Evolutionary conservation across 2,113 vertebrate genomes (phyloP).

Genomic region (Calonectris borealis): DNA sequence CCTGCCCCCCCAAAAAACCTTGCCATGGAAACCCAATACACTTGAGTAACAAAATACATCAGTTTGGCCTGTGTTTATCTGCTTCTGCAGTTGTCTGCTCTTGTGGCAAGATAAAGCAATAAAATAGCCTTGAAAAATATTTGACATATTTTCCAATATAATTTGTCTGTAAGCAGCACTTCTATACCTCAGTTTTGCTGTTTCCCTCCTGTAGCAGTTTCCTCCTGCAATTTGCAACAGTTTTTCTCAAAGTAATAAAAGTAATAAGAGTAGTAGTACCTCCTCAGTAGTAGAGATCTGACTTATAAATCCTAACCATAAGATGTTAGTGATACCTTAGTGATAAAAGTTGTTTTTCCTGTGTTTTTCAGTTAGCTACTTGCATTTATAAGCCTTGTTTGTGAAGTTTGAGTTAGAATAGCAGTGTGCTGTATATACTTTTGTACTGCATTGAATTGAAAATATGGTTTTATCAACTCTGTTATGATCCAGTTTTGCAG

Average conservation of each 20-base stretch:
- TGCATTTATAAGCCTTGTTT: neutral
- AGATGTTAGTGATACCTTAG: neutral
- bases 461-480: neutral
- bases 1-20: neutral
- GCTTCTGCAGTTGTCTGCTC: neutral
- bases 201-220: neutral
- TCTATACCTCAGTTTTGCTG: neutral
- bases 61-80: neutral
- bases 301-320: neutral
- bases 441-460: neutral
- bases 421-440: neutral
- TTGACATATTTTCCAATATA: neutral
- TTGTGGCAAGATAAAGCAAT: neutral
- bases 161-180: neutral
- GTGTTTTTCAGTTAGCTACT: neutral
- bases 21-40: neutral
- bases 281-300: neutral
- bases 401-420: neutral
- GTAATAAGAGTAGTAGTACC: neutral
- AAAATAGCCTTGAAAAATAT: neutral
- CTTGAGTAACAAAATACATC: neutral
- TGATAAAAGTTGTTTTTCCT: neutral
- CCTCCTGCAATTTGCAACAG: neutral
- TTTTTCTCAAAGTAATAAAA: neutral
- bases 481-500: neutral